A percentile compares a stretch with the other conserved stretches of the same genome.
These are phyloP conservation scores for Oryzias curvinotus DNA, from an alignment of 2,113 vertebrate species.

Conservation along the genomic window DNA sequence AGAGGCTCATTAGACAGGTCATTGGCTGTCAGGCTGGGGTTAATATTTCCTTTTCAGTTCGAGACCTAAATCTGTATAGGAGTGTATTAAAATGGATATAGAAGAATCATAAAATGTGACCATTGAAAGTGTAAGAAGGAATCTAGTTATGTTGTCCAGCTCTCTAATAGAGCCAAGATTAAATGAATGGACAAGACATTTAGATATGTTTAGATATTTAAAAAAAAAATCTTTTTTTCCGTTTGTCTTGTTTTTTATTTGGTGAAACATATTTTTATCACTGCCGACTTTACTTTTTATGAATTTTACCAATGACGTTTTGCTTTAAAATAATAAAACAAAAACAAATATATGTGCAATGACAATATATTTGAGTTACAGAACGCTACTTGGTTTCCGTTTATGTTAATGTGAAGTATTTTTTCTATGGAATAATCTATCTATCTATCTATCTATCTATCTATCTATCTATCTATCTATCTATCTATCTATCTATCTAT, in stretches of 20 bases:
- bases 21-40: constrained; percentile 44
- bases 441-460: too few species aligned
- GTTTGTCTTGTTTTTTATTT: constrained; percentile 9
- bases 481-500: too few species aligned
- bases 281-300: neutral
- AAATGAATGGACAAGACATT: too few species aligned
- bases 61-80: constrained; percentile 31
- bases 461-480: too few species aligned
- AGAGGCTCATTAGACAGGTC: constrained; percentile 52
- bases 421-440: constrained; percentile 22
- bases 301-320: neutral
- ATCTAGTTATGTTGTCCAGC: constrained; percentile 14
- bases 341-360: constrained; percentile 3
- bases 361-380: too few species aligned
- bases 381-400: constrained; percentile 13
- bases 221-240: constrained; percentile 28
- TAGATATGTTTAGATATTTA: too few species aligned
- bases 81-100: constrained; percentile 24
- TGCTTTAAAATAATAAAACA: constrained; percentile 14
- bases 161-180: constrained; percentile 14
- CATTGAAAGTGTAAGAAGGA: neutral
- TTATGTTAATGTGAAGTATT: constrained; percentile 30
- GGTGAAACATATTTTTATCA: neutral
- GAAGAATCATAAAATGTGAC: constrained; percentile 17
- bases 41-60: constrained; percentile 48